A percentile compares a stretch with the other conserved stretches of the same genome.
Conservation (phyloP, 1,140 invertebrate species). For the Drosophila nannoptera region DNA sequence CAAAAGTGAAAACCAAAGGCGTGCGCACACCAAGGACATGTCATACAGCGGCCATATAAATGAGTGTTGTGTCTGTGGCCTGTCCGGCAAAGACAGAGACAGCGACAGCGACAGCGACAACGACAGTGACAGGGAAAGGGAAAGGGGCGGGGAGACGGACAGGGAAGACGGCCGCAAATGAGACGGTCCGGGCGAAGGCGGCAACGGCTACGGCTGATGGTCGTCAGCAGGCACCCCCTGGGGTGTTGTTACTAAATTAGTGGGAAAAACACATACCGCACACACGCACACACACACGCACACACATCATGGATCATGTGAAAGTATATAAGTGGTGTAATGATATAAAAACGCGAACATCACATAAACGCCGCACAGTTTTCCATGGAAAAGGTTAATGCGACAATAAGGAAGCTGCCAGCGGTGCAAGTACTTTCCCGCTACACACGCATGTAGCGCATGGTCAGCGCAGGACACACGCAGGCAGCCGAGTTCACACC, state of each 20-base stretch:
- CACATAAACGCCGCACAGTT: constrained; percentile 49
- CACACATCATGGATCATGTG: constrained; percentile 33
- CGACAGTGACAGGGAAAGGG: background rate
- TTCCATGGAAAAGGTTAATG: constrained; percentile 55
- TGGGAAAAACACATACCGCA: constrained; percentile 55
- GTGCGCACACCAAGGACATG: constrained; percentile 56
- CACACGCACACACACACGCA: constrained; percentile 4
- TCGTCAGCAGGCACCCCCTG: constrained; percentile 49
- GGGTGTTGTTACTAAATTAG: constrained; percentile 75
- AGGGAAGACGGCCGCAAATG: background rate
- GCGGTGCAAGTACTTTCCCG: constrained; percentile 22
- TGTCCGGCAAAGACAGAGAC: constrained; percentile 11
- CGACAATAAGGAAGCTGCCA: constrained; percentile 45
- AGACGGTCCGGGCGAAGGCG: background rate
- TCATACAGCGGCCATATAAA: constrained; percentile 52
- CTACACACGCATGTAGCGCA: background rate
- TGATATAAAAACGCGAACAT: constrained; percentile 69
- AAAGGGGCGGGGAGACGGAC: background rate
- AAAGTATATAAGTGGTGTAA: constrained; percentile 44
- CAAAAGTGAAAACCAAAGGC: constrained; percentile 56
- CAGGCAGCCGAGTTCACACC: constrained; percentile 34
- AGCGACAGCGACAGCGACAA: background rate
- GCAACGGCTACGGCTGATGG: constrained; percentile 13
- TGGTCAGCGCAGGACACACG: constrained; percentile 16
- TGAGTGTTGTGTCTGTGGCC: constrained; percentile 40